Evolutionary conservation across 64 coral and sea anemone species (phyloP), one percentile per base, ranked within the genome.

Genomic region (Hydrozoanthus tunicans): DNA sequence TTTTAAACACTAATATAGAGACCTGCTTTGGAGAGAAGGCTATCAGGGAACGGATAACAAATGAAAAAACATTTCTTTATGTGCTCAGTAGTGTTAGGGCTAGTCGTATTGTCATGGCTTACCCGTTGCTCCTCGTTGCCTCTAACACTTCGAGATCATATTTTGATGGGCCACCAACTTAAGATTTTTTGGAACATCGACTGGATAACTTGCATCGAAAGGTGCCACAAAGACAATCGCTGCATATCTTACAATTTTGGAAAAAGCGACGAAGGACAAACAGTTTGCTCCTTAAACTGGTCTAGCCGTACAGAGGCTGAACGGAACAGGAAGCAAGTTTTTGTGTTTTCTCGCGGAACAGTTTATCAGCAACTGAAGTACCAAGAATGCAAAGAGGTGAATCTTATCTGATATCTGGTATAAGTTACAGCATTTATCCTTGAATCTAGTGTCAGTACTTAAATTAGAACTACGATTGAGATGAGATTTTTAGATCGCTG

Each of bases 331-430:
- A 56, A 59, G 2, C 56, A 24, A 79, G 1, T 13, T 51, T 56
- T 79, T 79, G 55, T 79, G 14, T 79, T 57, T 79, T 79, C 77
- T 20, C 24, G n/a, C 11, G 77, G 77, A 79, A 79, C 58, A 56
- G 54, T 79, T 79, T 59, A 79, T 53, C 77, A 79, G 77, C 77
- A 79, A n/a, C 77, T 79, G 52, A 9, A 15, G n/a, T 17, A 8
- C 77, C 56, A 52, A 58, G 77, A 79, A 59, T 79, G 77, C 20
- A 8, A 57, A 12, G n/a, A 79, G 77, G 77, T 79, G 58, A 58
- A 79, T 7, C 7, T 8, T 7, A 3, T 53, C 57, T 79, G 53
- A 58, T 17, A 58, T 79, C 51, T 15, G 51, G 23, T 15, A 43
- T 43, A 43, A 43, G 32, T 43, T 43, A 43, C 32, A 43, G 32